phyloP scores from a whole-genome alignment of 2,888 invertebrate genomes.

The Caenorhabditis zanzibari region DNA sequence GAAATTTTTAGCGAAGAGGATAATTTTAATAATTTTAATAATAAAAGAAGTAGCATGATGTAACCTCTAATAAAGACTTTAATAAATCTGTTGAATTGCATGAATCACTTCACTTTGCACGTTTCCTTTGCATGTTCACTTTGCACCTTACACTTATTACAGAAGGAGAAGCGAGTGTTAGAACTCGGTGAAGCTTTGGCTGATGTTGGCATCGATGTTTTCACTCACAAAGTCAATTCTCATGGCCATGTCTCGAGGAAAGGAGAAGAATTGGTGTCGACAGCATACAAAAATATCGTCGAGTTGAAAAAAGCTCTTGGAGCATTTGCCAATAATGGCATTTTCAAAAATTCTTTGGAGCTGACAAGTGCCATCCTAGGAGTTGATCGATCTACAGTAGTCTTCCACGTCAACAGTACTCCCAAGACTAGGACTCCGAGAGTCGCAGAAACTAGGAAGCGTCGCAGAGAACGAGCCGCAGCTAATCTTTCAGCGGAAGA shows the following conservation, averaged over 20 bases:
- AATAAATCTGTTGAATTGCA: no score
- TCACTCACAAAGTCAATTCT: background rate
- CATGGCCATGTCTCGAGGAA: background rate
- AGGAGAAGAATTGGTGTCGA: background rate
- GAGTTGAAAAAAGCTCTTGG: background rate
- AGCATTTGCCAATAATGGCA: background rate
- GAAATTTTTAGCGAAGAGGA: no score
- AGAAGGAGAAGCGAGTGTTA: background rate
- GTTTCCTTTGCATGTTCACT: no score
- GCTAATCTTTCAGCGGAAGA: background rate
- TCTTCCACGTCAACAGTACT: background rate
- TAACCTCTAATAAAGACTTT: no score
- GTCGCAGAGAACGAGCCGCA: background rate
- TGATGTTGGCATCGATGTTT: background rate
- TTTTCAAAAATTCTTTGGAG: background rate
- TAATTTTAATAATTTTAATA: no score
- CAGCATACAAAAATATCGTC: background rate
- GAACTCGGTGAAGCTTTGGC: background rate
- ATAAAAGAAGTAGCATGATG: no score
- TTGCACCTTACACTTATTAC: no score
- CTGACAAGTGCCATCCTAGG: background rate
- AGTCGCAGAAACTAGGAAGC: background rate
- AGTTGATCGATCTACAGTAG: background rate
- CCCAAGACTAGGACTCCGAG: background rate
- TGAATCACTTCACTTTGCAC: no score